Conservation (phyloP, 2,113 vertebrate genomes). For the Eptesicus fuscus region DNA sequence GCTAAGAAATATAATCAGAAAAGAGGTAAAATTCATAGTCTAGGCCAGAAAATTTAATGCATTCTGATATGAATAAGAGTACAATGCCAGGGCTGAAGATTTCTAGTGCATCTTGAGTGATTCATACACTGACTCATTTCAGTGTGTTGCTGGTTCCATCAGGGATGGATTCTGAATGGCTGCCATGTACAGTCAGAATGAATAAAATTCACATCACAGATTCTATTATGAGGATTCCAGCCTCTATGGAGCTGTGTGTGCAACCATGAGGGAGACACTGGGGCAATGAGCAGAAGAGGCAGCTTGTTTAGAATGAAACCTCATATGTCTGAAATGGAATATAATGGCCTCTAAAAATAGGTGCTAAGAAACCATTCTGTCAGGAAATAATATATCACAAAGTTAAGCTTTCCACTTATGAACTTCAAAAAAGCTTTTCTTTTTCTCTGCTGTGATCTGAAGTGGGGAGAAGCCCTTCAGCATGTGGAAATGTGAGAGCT, state of each 20-base stretch:
- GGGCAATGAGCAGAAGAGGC: background rate
- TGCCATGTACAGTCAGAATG: background rate
- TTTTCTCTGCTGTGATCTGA: conserved; percentile 9
- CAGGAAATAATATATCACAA: background rate
- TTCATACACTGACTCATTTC: conserved; percentile 52
- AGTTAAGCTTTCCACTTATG: background rate
- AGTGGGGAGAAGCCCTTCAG: background rate
- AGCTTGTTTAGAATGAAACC: background rate
- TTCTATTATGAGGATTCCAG: background rate
- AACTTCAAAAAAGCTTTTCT: background rate
- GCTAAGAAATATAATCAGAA: background rate
- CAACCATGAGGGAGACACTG: background rate
- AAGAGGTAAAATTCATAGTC: conserved; percentile 43
- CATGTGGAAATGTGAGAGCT: background rate
- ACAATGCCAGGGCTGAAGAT: background rate
- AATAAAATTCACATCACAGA: background rate
- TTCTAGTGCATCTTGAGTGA: conserved; percentile 43
- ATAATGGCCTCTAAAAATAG: background rate
- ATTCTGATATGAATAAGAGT: background rate
- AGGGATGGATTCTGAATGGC: background rate
- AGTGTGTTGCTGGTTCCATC: background rate
- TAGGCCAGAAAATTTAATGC: conserved; percentile 11
- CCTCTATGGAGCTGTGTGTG: background rate
- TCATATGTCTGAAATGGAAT: background rate
- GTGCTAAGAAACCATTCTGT: background rate